A percentile compares a stretch with the other conserved stretches of the same genome.
Evolutionary conservation across 2,113 vertebrate genomes (phyloP).

Genomic region (Pomatorhinus ruficollis): DNA sequence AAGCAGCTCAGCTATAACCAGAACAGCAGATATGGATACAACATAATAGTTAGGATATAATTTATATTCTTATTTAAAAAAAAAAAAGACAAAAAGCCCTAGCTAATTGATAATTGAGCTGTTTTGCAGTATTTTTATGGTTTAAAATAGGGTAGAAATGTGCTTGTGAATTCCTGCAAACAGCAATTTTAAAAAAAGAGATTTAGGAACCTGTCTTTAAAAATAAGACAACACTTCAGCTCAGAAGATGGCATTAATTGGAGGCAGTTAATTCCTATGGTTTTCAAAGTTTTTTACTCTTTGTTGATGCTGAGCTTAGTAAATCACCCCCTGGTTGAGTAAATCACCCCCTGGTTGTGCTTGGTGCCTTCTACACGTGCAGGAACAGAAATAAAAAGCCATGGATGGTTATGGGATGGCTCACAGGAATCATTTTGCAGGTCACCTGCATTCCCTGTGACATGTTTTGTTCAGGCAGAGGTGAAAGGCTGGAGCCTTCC

Average conservation of each 20-base stretch:
- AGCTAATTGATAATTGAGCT: not conserved
- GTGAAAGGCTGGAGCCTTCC: not conserved
- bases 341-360: not conserved
- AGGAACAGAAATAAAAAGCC: not conserved
- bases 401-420: not conserved
- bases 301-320: not conserved
- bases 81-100: not conserved
- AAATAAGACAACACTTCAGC: not conserved
- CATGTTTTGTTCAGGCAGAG: not conserved
- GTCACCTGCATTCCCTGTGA: not conserved
- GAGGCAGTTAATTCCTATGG: not conserved
- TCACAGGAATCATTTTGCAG: not conserved
- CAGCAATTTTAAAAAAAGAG: not conserved
- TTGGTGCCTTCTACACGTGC: accelerated
- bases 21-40: not conserved
- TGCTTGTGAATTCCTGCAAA: not conserved
- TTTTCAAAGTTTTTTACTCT: not conserved
- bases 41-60: not conserved
- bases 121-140: not conserved
- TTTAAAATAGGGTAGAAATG: not conserved
- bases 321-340: not conserved
- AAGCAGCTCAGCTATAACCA: not conserved
- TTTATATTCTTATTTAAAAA: not conserved
- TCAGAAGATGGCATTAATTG: not conserved
- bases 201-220: not conserved